A percentile compares a stretch with the other conserved stretches of the same genome.
Conservation (phyloP, 2,797 vertebrate genomes). For the Nyctalus aviator region DNA sequence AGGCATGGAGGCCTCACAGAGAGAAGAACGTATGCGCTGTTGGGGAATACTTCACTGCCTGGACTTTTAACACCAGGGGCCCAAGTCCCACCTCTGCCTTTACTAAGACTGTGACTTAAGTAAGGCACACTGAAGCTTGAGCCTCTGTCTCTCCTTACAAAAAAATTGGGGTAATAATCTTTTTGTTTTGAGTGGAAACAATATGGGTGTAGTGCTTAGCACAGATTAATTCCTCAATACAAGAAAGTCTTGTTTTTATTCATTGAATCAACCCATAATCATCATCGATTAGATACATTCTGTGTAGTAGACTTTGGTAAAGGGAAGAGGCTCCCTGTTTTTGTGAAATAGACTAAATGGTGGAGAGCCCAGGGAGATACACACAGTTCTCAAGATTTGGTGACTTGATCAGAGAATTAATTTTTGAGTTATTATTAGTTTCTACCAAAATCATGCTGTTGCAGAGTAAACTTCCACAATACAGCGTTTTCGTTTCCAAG, state of each 20-base stretch:
- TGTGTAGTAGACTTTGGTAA: neutral
- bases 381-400: neutral
- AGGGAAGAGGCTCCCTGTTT: neutral
- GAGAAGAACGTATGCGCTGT: neutral
- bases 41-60: neutral
- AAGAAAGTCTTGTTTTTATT: neutral
- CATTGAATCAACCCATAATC: neutral
- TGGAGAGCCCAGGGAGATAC: neutral
- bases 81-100: neutral
- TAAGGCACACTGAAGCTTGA: neutral
- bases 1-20: neutral
- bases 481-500: neutral
- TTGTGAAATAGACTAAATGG: neutral
- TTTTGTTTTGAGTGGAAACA: neutral
- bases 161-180: neutral
- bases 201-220: neutral
- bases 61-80: neutral
- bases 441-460: conserved; percentile 1
- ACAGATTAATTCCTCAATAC: neutral
- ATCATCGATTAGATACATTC: neutral
- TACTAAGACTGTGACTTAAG: neutral
- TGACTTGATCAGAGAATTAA: neutral
- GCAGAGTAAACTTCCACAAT: neutral
- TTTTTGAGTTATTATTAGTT: neutral
- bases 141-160: neutral